phyloP scores from a whole-genome alignment of 2,888 invertebrate genomes.

The Lithophane ornitopus region DNA sequence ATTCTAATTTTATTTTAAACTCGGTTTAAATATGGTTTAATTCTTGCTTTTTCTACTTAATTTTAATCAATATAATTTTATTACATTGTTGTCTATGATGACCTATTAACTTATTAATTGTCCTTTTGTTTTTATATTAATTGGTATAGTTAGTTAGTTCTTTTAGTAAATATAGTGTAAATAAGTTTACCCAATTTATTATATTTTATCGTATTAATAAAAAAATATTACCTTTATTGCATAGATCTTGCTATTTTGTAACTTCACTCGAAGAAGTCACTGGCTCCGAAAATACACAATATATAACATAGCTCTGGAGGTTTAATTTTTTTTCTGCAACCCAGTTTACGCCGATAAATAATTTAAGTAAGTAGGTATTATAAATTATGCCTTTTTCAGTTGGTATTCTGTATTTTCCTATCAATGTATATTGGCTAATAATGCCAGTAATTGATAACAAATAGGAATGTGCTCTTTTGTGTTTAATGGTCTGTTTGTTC shows the following conservation, averaged over 20 bases:
- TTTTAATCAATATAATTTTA: not conserved
- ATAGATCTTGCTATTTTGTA: not conserved
- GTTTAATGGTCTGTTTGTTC: slow-evolving; percentile 52
- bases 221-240: no score
- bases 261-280: not conserved
- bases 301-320: not conserved
- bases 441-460: slow-evolving; percentile 60
- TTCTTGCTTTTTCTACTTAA: no score
- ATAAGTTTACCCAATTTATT: no score
- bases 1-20: not conserved
- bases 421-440: slow-evolving; percentile 22
- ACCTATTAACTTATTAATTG: no score
- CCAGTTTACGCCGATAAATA: not conserved
- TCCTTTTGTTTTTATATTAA: no score
- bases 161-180: no score
- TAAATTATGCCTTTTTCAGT: not conserved
- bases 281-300: not conserved
- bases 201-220: no score
- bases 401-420: slow-evolving; percentile 40
- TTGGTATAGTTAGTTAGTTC: no score
- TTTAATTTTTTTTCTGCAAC: not conserved
- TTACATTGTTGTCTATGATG: no score
- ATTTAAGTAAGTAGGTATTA: not conserved
- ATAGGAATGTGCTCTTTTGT: slow-evolving; percentile 61
- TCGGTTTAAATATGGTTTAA: not conserved